phyloP scores from a whole-genome alignment of 2,888 invertebrate genomes.

The Caenorhabditis sp. region DNA sequence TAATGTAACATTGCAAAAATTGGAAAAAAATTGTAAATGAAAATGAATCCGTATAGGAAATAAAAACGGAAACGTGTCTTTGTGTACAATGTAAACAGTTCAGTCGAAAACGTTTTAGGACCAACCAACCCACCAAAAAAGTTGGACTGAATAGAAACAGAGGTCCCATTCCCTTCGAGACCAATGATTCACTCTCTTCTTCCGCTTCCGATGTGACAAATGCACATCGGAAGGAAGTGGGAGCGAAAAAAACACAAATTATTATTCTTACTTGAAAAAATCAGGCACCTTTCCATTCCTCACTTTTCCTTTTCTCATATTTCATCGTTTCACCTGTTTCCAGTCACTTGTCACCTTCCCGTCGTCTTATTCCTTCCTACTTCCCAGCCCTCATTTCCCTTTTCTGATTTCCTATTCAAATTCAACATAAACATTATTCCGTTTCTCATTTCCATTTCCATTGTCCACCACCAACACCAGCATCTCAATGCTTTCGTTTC shows the following conservation, averaged over 20 bases:
- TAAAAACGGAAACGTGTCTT: slow-evolving; percentile 47
- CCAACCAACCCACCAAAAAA: too few species aligned
- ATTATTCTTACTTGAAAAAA: not conserved
- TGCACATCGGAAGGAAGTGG: slow-evolving; percentile 39
- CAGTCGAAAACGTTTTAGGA: slow-evolving; percentile 10
- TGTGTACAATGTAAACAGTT: slow-evolving; percentile 41
- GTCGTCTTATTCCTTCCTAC: not conserved
- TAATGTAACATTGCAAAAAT: slow-evolving; percentile 26
- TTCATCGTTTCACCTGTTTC: slow-evolving; percentile 2
- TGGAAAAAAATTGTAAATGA: slow-evolving; percentile 15
- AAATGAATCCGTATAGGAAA: slow-evolving; percentile 56
- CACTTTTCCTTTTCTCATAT: not conserved
- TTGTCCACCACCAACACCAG: slow-evolving; percentile 32
- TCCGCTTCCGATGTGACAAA: slow-evolving; percentile 3
- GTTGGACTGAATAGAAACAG: not conserved
- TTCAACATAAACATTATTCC: slow-evolving; percentile 35
- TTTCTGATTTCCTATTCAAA: not conserved
- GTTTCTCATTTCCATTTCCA: slow-evolving; percentile 12
- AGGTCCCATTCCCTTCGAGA: not conserved
- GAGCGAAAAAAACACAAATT: slow-evolving; percentile 3
- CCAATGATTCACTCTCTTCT: slow-evolving; percentile 20
- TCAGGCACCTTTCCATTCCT: slow-evolving; percentile 10
- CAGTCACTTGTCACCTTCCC: not conserved
- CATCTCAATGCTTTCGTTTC: slow-evolving; percentile 16
- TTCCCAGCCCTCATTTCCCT: too few species aligned